Conservation (phyloP, 2,113 vertebrate genomes). For the Erythrocercus mccallii region DNA sequence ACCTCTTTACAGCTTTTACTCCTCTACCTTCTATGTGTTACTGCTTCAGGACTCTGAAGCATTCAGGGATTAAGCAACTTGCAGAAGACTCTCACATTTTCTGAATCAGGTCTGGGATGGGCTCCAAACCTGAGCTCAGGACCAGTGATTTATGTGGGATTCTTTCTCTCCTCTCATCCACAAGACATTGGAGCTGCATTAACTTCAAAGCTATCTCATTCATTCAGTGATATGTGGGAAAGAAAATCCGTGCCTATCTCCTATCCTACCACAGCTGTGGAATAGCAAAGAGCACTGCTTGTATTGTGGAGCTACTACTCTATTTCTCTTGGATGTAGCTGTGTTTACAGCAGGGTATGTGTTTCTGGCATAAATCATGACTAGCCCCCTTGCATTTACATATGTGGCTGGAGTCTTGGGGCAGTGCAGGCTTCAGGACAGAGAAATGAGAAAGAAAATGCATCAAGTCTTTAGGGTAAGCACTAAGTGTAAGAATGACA, state of each 20-base stretch:
- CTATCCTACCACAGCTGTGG: neutral
- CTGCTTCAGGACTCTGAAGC: neutral
- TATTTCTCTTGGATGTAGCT: neutral
- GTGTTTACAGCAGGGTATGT: neutral
- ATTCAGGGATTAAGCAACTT: neutral
- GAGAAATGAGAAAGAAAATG: neutral
- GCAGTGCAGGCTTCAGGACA: neutral
- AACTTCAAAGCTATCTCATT: neutral
- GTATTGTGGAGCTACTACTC: neutral
- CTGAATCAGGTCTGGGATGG: neutral
- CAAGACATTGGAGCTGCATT: rapidly evolving
- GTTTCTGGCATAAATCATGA: neutral
- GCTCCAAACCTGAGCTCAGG: neutral
- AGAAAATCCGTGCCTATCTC: neutral
- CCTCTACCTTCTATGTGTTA: neutral
- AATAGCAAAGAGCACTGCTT: neutral
- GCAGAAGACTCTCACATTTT: neutral
- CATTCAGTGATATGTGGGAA: neutral
- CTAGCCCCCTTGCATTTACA: neutral
- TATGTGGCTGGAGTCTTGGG: neutral
- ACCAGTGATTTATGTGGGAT: neutral
- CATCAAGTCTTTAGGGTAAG: neutral
- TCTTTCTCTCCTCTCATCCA: neutral
- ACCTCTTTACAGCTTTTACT: neutral
- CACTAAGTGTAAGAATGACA: neutral